A percentile compares a stretch with the other conserved stretches of the same genome.
phyloP scores from a whole-genome alignment of 1,140 invertebrate genomes.

The Temnothorax curvispinosus region DNA sequence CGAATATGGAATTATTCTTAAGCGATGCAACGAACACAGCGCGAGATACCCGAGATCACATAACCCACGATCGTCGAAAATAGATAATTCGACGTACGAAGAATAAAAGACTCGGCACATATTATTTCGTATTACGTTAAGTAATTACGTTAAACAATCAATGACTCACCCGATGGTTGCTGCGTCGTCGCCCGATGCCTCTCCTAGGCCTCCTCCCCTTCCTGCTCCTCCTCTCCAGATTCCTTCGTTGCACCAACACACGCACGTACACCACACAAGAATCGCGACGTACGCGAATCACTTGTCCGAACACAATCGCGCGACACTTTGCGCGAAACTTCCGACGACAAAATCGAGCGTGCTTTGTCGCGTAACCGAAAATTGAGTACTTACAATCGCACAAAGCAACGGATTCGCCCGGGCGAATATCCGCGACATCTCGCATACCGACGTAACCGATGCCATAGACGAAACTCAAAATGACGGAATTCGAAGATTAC shows the following conservation, averaged over 20 bases:
- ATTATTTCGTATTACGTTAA: background rate
- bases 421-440: too few species aligned
- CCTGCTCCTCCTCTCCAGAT: background rate
- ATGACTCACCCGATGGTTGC: background rate
- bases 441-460: too few species aligned
- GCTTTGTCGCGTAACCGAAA: background rate
- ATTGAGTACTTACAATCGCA: background rate
- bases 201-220: background rate
- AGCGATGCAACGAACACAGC: background rate
- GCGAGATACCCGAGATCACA: background rate
- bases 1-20: background rate
- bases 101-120: background rate
- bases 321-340: background rate
- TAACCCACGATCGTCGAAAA: background rate
- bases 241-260: background rate
- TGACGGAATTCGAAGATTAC: too few species aligned
- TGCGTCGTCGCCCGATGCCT: background rate
- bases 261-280: background rate
- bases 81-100: background rate
- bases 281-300: background rate
- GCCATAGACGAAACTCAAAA: too few species aligned
- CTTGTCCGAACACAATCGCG: background rate
- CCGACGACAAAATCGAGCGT: background rate
- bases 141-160: background rate
- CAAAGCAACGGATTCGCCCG: background rate